Evolutionary conservation across 1,140 invertebrate genomes (phyloP).

Genomic region (Calephelis nemesis): DNA sequence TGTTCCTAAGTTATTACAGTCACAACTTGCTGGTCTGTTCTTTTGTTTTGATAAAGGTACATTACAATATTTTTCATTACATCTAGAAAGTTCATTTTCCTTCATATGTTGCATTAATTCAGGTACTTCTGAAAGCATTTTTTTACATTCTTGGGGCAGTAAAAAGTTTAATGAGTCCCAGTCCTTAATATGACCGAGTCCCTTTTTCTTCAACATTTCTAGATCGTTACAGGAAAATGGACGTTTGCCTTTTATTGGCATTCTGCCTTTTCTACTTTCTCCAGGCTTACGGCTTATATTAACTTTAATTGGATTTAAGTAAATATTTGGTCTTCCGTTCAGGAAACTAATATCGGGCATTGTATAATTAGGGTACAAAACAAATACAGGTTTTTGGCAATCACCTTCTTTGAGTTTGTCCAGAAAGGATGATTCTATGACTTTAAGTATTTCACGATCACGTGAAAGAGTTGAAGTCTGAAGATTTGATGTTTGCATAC

Average conservation of each 20-base stretch:
- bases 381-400: slow-evolving; percentile 88
- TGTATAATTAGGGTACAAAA: slow-evolving; percentile 95
- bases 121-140: slow-evolving; percentile 87
- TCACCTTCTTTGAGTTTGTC: slow-evolving; percentile 83
- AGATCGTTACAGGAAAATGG: slow-evolving; percentile 92
- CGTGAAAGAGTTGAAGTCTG: slow-evolving; percentile 57
- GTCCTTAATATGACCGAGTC: slow-evolving; percentile 91
- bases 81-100: slow-evolving; percentile 72
- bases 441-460: slow-evolving; percentile 74
- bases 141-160: slow-evolving; percentile 88
- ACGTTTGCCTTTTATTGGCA: slow-evolving; percentile 76
- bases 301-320: slow-evolving; percentile 77
- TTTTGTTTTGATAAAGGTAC: slow-evolving; percentile 79
- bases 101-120: slow-evolving; percentile 84
- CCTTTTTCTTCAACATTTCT: slow-evolving; percentile 88
- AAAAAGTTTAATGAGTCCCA: slow-evolving; percentile 95
- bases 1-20: slow-evolving; percentile 80
- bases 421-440: slow-evolving; percentile 83
- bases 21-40: slow-evolving; percentile 81
- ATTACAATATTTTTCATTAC: slow-evolving; percentile 84
- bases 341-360: slow-evolving; percentile 93
- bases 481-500: slow-evolving; percentile 84
- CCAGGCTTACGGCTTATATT: slow-evolving; percentile 61
- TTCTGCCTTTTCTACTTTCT: slow-evolving; percentile 57
- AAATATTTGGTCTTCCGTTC: slow-evolving; percentile 80